Conservation (phyloP, 1,140 invertebrate species). For the Brachionus rubens region DNA sequence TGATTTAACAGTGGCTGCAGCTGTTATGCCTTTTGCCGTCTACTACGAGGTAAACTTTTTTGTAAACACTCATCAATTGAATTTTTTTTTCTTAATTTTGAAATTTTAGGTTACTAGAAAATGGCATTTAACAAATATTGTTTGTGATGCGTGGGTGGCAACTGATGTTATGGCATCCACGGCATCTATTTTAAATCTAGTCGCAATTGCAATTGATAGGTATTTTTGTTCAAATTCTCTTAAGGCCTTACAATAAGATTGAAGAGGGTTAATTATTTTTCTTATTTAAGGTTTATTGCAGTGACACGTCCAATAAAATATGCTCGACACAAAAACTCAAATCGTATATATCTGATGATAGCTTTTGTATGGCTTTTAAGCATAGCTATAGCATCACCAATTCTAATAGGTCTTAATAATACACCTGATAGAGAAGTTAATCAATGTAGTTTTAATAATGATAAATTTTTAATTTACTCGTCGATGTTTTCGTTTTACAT, state of each 20-base stretch:
- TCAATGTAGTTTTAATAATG: constrained; percentile 91
- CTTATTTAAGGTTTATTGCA: constrained; percentile 82
- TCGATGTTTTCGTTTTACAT: constrained; percentile 98
- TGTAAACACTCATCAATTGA: not conserved
- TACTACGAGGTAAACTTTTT: constrained; percentile 81
- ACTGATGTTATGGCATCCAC: constrained; percentile 97
- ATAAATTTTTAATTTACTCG: constrained; percentile 94
- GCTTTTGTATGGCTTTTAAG: constrained; percentile 94
- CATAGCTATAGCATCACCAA: constrained; percentile 89
- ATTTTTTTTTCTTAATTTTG: not conserved
- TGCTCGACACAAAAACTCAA: constrained; percentile 94
- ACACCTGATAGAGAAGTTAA: constrained; percentile 51
- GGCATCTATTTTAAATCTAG: constrained; percentile 94
- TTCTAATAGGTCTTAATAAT: constrained; percentile 85
- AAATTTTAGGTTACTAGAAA: constrained; percentile 44
- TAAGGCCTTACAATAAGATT: not conserved
- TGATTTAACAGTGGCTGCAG: constrained; percentile 87
- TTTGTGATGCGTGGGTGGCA: constrained; percentile 97
- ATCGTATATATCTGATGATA: constrained; percentile 88
- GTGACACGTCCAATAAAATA: constrained; percentile 98
- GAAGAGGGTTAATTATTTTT: constrained; percentile 17
- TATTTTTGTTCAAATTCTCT: constrained; percentile 63
- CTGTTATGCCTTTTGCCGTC: constrained; percentile 97
- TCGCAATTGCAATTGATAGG: constrained; percentile 98
- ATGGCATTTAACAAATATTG: constrained; percentile 80